These are phyloP conservation scores for Mycogona germanica DNA, from an alignment of 2,888 invertebrate species.

Conservation along the genomic window DNA sequence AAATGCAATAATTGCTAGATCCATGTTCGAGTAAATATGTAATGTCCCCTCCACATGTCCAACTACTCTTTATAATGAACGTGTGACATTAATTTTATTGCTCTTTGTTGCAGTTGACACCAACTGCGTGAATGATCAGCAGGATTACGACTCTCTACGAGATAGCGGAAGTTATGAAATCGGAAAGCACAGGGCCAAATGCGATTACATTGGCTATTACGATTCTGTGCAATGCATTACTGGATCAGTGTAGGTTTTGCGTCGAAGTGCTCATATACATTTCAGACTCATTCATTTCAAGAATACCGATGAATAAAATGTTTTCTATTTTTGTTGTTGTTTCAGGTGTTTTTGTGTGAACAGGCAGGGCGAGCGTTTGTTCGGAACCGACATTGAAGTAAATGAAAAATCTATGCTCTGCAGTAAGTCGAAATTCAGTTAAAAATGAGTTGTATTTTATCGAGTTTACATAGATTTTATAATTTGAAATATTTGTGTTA, in stretches of 20 bases:
- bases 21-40: too few species aligned
- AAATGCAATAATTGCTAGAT: too few species aligned
- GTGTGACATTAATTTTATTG: too few species aligned
- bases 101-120: neutral
- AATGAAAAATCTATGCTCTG: constrained; percentile 41
- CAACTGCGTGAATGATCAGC: neutral
- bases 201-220: constrained; percentile 5
- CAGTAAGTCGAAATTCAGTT: constrained; percentile 40
- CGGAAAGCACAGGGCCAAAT: constrained; percentile 5
- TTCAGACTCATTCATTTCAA: neutral
- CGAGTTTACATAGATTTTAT: neutral
- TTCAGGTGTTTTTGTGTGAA: constrained; percentile 34
- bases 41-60: too few species aligned
- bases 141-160: constrained; percentile 2
- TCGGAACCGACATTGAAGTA: constrained; percentile 43
- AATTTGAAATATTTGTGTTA: too few species aligned
- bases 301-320: neutral
- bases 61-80: too few species aligned
- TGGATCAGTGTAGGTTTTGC: constrained; percentile 13
- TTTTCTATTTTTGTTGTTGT: constrained; percentile 7
- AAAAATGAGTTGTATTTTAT: neutral
- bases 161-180: neutral
- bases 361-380: constrained; percentile 48
- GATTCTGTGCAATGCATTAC: constrained; percentile 10
- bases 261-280: neutral